Percentiles rank a stretch among this genome's conserved stretches.
These are phyloP conservation scores for Epizoanthus ramosus DNA, from an alignment of 92 coral and sea anemone species.

Conservation along the genomic window DNA sequence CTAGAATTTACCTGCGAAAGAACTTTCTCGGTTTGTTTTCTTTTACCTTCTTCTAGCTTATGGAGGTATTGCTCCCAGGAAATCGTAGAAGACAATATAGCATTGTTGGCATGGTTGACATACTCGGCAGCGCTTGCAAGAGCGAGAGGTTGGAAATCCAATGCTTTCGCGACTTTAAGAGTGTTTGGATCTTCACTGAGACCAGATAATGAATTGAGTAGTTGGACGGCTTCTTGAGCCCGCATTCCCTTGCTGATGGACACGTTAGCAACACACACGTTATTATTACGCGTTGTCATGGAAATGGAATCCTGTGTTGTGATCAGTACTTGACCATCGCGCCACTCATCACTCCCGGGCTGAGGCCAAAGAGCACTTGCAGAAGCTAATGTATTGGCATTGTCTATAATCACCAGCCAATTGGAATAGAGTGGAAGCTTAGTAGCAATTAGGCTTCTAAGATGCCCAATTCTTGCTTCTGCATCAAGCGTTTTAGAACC, in stretches of 20 bases:
- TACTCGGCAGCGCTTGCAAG: slow-evolving; percentile 53
- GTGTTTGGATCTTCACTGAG: slow-evolving; percentile 14
- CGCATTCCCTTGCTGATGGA: slow-evolving; percentile 1
- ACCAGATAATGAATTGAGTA: slow-evolving; percentile 16
- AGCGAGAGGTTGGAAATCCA: slow-evolving; percentile 60
- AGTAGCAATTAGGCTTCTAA: slow-evolving; percentile 10
- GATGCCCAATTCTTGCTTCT: slow-evolving; percentile 41
- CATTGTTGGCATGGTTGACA: slow-evolving; percentile 26
- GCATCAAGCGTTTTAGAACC: slow-evolving; percentile 10
- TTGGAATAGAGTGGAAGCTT: slow-evolving; percentile 11
- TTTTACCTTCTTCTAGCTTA: slow-evolving; percentile 10
- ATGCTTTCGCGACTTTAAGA: slow-evolving; percentile 29
- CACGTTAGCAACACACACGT: not conserved
- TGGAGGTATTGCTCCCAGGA: slow-evolving; percentile 5
- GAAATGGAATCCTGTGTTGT: slow-evolving; percentile 44
- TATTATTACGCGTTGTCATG: slow-evolving; percentile 19
- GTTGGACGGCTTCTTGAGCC: slow-evolving; percentile 5
- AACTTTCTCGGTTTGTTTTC: slow-evolving; percentile 19
- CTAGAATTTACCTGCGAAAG: slow-evolving; percentile 21
- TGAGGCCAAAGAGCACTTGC: slow-evolving; percentile 32
- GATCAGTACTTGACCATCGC: slow-evolving; percentile 43
- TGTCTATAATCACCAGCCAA: slow-evolving; percentile 10
- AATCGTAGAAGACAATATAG: not conserved
- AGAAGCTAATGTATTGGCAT: slow-evolving; percentile 16
- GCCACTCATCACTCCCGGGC: slow-evolving; percentile 43